Evolutionary conservation across 30 jellyfish, hydroid and myxozoan species (phyloP).

Genomic region (Catostylus mosaicus): DNA sequence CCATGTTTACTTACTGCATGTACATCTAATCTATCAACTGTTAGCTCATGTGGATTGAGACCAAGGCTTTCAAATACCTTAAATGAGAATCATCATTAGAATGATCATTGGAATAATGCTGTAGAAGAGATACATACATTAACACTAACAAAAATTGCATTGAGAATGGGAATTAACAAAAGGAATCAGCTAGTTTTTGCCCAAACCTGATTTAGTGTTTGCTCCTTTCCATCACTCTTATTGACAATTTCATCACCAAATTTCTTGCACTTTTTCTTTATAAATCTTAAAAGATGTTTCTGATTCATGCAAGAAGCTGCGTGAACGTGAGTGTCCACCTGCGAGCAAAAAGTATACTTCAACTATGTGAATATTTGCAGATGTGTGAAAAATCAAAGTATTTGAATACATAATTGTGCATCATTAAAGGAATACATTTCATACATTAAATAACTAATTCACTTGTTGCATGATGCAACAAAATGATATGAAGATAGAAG

Average conservation of each 20-base stretch:
- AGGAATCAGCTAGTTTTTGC: too few species aligned
- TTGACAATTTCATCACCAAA: slow-evolving; percentile 94
- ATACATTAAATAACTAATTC: too few species aligned
- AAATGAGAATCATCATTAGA: too few species aligned
- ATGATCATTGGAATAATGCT: too few species aligned
- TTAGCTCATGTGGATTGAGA: slow-evolving; percentile 80
- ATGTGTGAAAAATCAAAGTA: too few species aligned
- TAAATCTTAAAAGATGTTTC: slow-evolving; percentile 91
- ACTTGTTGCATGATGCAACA: too few species aligned
- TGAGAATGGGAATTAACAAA: too few species aligned
- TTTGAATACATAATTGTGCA: too few species aligned
- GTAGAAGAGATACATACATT: too few species aligned
- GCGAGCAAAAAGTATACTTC: neutral
- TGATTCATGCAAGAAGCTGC: slow-evolving; percentile 97
- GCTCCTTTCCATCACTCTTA: slow-evolving; percentile 73
- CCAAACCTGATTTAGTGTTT: slow-evolving; percentile 83
- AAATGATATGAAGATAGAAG: too few species aligned
- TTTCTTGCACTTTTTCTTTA: slow-evolving; percentile 83
- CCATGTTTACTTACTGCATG: slow-evolving; percentile 98
- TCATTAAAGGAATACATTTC: too few species aligned
- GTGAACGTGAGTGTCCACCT: slow-evolving; percentile 98
- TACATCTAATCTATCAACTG: slow-evolving; percentile 95
- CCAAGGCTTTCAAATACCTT: slow-evolving; percentile 81
- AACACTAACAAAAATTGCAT: neutral
- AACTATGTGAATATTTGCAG: too few species aligned